Base-by-base conservation (phyloP, 2,113 vertebrate genomes). In the Empidonax alnorum region DNA sequence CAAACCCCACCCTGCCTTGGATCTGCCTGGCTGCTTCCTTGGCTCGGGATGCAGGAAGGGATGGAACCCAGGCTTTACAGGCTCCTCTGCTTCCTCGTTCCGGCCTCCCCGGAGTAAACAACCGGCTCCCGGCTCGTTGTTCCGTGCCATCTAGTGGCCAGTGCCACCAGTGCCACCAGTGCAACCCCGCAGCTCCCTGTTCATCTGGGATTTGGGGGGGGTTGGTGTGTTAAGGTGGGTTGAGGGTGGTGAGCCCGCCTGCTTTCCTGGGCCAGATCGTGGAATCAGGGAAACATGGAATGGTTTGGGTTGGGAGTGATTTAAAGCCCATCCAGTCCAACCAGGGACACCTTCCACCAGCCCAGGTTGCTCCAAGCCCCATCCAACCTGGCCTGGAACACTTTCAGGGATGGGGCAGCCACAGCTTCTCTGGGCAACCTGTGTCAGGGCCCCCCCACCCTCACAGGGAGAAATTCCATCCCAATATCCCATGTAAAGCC, bases 61-160 rank as follows among this genome's bases (percentile, higher is more conserved):
- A 75, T 33, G 59, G 80, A 85, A 56, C 46, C 12, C 89, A 46
- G 41, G 33, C 84, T 80, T 62, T 35, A 35, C 91, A 20, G 39
- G 7, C 81, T 76, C 67, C 67, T 14, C 0, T 0, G 59, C 66
- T 97, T 97, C 97, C 96, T 95, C 80, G 67, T 96, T 94, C 94
- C 90, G 91, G 68, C 39, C 76, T 68, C 35, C 14, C 75, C 37
- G 12, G 25, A 14, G 89, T 88, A 84, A 95, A 95, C 91, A 87
- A 7, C 31, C 7, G 17, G 42, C 67, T 41, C 37, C 74, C 10
- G 4, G 35, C 53, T 37, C 33, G n/a, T 19, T 14, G 37, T 46
- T 11, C 91, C 90, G 52, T 91, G 95, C 95, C 97, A 95, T 78
- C 96, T 96, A 96, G 95, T 1, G 97, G 91, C 87, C 91, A 35